A percentile compares a stretch with the other conserved stretches of the same genome.
Conservation (phyloP, 2,113 vertebrate genomes). For the Willisornis vidua region DNA sequence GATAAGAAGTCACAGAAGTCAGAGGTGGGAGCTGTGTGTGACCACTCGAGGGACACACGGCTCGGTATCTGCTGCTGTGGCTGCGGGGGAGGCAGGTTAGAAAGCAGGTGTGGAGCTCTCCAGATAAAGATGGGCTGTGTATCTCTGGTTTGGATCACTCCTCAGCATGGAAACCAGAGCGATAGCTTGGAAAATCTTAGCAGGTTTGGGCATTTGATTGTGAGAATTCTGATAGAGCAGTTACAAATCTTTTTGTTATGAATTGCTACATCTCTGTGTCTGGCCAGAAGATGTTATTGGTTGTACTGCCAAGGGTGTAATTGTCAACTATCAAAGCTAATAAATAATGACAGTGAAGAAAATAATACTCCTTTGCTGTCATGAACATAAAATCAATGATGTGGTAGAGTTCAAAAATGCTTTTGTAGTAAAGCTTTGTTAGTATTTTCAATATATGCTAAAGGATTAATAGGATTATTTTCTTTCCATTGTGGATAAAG, state of each 20-base stretch:
- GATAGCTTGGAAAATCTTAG: background rate
- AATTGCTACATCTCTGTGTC: background rate
- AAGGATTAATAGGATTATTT: background rate
- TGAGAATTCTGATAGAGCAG: background rate
- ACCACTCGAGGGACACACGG: background rate
- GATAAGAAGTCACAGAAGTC: background rate
- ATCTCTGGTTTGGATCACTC: background rate
- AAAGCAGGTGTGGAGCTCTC: background rate
- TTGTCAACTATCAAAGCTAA: background rate
- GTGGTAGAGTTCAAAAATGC: background rate
- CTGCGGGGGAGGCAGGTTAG: background rate
- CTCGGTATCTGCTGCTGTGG: background rate
- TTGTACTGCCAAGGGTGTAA: background rate
- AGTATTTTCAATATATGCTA: background rate
- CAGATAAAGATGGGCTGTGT: background rate
- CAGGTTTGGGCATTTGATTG: background rate
- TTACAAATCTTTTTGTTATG: background rate
- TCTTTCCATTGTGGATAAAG: background rate
- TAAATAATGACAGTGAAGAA: background rate
- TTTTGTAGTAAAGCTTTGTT: background rate
- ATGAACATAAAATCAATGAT: background rate
- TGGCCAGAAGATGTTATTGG: background rate
- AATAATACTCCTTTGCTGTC: background rate
- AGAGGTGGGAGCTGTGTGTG: background rate
- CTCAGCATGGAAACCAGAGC: background rate